Evolutionary conservation across 2,888 invertebrate genomes (phyloP).

Genomic region (Melinaea menophilus): DNA sequence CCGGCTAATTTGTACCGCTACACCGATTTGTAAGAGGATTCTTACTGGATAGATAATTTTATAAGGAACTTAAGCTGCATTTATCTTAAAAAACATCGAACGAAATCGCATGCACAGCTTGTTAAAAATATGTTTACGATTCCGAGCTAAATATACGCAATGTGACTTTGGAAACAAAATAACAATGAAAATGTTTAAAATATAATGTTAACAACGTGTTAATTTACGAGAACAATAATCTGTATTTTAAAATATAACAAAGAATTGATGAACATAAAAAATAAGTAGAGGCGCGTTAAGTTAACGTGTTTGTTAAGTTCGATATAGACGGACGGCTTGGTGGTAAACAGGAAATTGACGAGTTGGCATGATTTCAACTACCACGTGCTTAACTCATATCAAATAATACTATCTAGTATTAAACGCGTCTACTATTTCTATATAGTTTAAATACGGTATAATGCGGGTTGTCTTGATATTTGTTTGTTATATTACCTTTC

Average conservation of each 20-base stretch:
- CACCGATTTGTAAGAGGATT: too few relatives aligned
- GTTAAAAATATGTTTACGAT: too few relatives aligned
- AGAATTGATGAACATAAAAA: not conserved
- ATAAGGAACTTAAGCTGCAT: too few relatives aligned
- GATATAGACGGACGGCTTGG: conserved; percentile 44
- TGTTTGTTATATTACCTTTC: too few relatives aligned
- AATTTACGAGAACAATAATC: not conserved
- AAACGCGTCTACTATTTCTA: too few relatives aligned
- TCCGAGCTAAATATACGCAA: not conserved
- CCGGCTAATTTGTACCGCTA: too few relatives aligned
- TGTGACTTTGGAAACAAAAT: not conserved
- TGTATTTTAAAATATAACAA: not conserved
- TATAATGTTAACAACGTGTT: not conserved
- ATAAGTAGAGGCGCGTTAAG: not conserved
- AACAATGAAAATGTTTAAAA: not conserved
- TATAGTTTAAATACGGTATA: too few relatives aligned
- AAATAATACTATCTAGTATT: too few relatives aligned
- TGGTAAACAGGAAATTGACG: conserved; percentile 69
- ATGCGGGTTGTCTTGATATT: too few relatives aligned
- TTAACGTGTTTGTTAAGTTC: conserved; percentile 17
- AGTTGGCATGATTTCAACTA: conserved; percentile 68
- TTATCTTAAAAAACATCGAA: too few relatives aligned
- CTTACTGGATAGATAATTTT: too few relatives aligned
- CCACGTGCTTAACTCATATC: conserved; percentile 46
- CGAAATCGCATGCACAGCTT: too few relatives aligned